Percentiles rank a stretch among this genome's conserved stretches.
Evolutionary conservation across 2,797 vertebrate species (phyloP).

Genomic region (Helarctos malayanus): DNA sequence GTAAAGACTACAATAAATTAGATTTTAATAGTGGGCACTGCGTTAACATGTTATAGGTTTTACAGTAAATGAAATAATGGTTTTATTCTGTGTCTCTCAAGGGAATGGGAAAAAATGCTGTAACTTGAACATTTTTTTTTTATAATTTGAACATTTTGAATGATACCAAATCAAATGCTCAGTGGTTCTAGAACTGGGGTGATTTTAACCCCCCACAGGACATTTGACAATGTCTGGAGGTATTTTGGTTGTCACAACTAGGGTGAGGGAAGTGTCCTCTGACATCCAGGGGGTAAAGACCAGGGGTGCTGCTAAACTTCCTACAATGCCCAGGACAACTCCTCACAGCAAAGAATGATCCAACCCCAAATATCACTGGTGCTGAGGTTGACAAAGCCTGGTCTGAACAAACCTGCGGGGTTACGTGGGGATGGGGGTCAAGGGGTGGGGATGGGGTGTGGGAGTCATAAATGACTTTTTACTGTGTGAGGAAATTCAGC

Average conservation of each 20-base stretch:
- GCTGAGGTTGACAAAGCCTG: not conserved
- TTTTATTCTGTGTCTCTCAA: constrained; percentile 23
- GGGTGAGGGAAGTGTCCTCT: not conserved
- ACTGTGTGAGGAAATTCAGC: not conserved
- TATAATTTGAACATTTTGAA: not conserved
- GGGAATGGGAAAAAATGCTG: constrained; percentile 48
- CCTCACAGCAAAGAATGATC: not conserved
- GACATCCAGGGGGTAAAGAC: not conserved
- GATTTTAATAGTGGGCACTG: constrained; percentile 71
- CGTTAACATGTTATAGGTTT: constrained; percentile 59
- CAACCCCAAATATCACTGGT: not conserved
- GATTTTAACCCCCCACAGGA: not conserved
- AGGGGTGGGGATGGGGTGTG: fast-evolving
- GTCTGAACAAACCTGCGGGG: not conserved
- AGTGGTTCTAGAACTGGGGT: not conserved
- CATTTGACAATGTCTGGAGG: not conserved
- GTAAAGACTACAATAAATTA: constrained; percentile 41
- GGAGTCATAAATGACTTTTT: not conserved
- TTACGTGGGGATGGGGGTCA: fast-evolving
- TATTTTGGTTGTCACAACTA: not conserved
- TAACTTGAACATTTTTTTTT: not conserved
- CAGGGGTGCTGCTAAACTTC: not conserved
- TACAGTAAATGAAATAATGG: constrained; percentile 71
- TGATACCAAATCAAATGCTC: not conserved
- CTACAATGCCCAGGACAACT: not conserved